A percentile compares a stretch with the other conserved stretches of the same genome.
These are phyloP conservation scores for Acomys russatus DNA, from an alignment of 2,797 vertebrate species.

Conservation along the genomic window DNA sequence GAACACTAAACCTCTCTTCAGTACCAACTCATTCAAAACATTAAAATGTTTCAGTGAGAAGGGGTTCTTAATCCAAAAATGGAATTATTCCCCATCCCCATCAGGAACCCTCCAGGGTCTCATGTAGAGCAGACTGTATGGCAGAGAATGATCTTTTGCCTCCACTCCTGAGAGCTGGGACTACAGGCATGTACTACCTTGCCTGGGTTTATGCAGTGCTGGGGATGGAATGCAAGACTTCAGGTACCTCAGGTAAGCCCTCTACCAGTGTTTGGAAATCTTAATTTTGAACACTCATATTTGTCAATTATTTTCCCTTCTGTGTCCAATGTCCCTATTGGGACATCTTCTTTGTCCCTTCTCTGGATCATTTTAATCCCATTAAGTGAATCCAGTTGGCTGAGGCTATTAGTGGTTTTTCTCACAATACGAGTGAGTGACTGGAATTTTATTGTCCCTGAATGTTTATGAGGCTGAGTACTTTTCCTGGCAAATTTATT, in stretches of 20 bases:
- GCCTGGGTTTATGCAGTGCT: background rate
- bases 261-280: background rate
- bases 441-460: constrained; percentile 71
- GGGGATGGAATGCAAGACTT: background rate
- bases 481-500: constrained; percentile 59
- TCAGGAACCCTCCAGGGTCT: background rate
- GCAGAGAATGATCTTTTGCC: background rate
- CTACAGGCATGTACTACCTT: background rate
- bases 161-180: background rate
- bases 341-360: constrained; percentile 13
- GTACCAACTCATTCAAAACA: background rate
- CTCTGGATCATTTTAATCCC: constrained; percentile 45
- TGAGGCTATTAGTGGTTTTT: constrained; percentile 44
- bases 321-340: background rate
- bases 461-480: constrained; percentile 61
- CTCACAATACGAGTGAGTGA: constrained; percentile 57
- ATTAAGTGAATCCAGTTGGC: constrained; percentile 13
- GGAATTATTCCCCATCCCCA: background rate
- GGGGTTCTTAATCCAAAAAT: background rate
- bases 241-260: background rate
- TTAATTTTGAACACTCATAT: constrained; percentile 36
- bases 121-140: rapidly evolving
- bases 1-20: background rate
- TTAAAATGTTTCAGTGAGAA: constrained; percentile 2
- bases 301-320: background rate